Conservation (phyloP, 2,888 invertebrate species). For the Alviniconcha strummeri region DNA sequence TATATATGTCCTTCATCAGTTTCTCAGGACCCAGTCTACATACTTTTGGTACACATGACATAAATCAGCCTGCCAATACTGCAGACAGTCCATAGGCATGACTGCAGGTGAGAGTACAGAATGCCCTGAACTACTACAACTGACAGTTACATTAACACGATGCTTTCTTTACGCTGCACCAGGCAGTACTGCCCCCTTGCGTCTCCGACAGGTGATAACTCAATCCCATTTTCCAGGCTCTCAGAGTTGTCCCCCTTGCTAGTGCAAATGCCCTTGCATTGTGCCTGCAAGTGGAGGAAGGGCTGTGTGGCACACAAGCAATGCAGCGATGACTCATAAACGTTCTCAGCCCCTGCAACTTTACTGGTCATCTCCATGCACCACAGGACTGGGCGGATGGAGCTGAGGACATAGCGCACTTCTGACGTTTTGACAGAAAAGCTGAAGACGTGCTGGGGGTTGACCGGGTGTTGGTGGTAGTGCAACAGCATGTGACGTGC, state of each 20-base stretch:
- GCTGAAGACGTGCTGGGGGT: conserved; percentile 46
- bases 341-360: conserved; percentile 34
- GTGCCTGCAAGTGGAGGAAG: conserved; percentile 42
- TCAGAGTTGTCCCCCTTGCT: background rate
- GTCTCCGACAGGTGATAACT: background rate
- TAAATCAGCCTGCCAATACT: too few relatives aligned
- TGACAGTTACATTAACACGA: background rate
- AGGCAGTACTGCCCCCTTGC: conserved; percentile 9
- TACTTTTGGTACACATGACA: too few relatives aligned
- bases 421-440: conserved; percentile 51
- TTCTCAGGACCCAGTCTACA: too few relatives aligned
- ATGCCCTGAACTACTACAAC: too few relatives aligned
- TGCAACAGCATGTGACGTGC: conserved; percentile 56
- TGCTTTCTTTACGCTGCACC: conserved; percentile 24
- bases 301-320: conserved; percentile 48
- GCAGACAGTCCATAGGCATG: too few relatives aligned
- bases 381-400: conserved; percentile 50
- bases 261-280: background rate
- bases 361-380: conserved; percentile 43
- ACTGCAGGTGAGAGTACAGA: too few relatives aligned
- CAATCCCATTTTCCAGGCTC: background rate
- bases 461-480: conserved; percentile 46
- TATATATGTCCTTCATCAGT: too few relatives aligned
- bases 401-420: conserved; percentile 47
- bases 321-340: conserved; percentile 44